Evolutionary conservation across 2,797 vertebrate genomes (phyloP).

Genomic region (Galago senegalensis): DNA sequence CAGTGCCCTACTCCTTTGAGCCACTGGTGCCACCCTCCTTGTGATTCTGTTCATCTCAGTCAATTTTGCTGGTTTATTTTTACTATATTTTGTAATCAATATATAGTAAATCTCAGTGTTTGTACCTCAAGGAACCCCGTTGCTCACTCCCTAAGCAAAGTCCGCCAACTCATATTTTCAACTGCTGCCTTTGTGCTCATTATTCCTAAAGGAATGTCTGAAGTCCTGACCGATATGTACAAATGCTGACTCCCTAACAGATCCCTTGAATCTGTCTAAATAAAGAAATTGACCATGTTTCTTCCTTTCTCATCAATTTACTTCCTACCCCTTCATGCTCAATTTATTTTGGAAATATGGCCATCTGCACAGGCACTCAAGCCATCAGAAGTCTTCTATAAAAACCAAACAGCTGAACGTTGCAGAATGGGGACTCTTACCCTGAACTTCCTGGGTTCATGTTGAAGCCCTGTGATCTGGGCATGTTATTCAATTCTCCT

Average conservation of each 20-base stretch:
- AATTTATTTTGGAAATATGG: slow-evolving; percentile 19
- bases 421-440: not conserved
- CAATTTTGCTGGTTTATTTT: not conserved
- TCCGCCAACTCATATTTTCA: not conserved
- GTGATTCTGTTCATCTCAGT: not conserved
- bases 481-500: not conserved
- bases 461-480: not conserved
- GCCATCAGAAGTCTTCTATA: not conserved
- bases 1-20: too few species aligned
- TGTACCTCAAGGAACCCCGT: not conserved
- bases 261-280: not conserved
- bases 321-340: not conserved
- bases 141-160: not conserved
- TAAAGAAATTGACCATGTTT: not conserved
- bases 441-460: not conserved
- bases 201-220: not conserved
- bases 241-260: not conserved
- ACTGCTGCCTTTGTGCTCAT: not conserved
- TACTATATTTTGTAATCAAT: not conserved
- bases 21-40: not conserved
- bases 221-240: not conserved
- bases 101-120: not conserved
- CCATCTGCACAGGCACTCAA: not conserved
- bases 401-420: not conserved
- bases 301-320: not conserved